Evolutionary conservation across 2,888 invertebrate species (phyloP).

Genomic region (Epiblema foenella): DNA sequence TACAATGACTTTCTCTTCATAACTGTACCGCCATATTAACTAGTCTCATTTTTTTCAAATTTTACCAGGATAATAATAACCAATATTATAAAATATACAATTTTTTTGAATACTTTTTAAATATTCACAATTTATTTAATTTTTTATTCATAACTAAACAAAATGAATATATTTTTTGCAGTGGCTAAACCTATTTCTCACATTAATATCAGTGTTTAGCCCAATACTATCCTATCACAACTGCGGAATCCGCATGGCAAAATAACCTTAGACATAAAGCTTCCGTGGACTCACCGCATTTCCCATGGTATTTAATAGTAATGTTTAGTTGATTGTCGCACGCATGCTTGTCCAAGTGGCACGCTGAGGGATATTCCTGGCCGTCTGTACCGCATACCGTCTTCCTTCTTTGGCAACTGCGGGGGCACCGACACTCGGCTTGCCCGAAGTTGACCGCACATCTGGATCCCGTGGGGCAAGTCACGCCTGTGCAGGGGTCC

Average conservation of each 20-base stretch:
- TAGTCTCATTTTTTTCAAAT: too few relatives aligned
- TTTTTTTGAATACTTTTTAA: too few relatives aligned
- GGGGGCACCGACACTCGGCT: conserved; percentile 86
- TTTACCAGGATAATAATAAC: too few relatives aligned
- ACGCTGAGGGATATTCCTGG: conserved; percentile 93
- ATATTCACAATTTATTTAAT: too few relatives aligned
- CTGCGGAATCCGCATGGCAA: too few relatives aligned
- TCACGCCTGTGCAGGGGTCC: conserved; percentile 89
- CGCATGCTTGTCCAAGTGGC: conserved; percentile 92
- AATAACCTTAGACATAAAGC: background rate
- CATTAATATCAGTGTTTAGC: too few relatives aligned
- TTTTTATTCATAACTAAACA: too few relatives aligned
- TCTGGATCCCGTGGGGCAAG: conserved; percentile 88
- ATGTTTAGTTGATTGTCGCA: conserved; percentile 91
- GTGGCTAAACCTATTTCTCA: too few relatives aligned
- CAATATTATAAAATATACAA: too few relatives aligned
- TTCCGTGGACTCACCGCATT: conserved; percentile 89
- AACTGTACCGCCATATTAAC: too few relatives aligned
- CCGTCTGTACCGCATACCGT: conserved; percentile 96
- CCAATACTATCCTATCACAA: too few relatives aligned
- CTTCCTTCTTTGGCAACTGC: conserved; percentile 87
- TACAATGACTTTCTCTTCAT: background rate
- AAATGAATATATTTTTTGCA: too few relatives aligned
- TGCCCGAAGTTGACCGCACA: conserved; percentile 88
- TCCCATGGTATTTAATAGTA: conserved; percentile 91